Conservation (phyloP, 1,140 invertebrate species). For the Phymastichus coffea region DNA sequence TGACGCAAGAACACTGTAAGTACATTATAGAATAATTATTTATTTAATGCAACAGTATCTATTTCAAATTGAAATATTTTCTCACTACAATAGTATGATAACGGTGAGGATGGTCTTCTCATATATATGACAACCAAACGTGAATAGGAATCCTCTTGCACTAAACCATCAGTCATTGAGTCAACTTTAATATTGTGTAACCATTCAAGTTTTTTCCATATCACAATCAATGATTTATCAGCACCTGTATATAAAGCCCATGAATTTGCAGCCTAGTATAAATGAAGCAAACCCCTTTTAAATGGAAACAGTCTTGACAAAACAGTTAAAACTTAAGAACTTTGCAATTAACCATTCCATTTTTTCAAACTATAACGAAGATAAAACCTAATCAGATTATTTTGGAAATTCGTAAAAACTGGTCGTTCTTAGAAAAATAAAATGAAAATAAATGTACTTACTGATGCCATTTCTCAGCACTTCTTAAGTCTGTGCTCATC, state of each 20-base stretch:
- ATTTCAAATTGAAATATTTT: too few species aligned
- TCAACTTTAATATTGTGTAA: too few species aligned
- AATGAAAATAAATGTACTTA: too few species aligned
- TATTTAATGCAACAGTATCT: too few species aligned
- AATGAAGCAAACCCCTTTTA: conserved; percentile 93
- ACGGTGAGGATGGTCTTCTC: conserved; percentile 96
- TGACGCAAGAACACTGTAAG: conserved; percentile 33
- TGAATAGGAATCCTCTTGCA: conserved; percentile 90
- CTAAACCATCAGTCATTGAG: conserved; percentile 85
- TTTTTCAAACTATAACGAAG: too few species aligned
- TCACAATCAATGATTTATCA: conserved; percentile 72
- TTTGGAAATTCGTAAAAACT: too few species aligned
- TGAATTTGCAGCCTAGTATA: conserved; percentile 99
- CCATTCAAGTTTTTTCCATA: conserved; percentile 54
- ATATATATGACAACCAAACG: conserved; percentile 99
- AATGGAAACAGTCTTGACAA: conserved; percentile 92
- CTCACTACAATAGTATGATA: conserved; percentile 86
- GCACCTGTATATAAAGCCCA: conserved; percentile 93
- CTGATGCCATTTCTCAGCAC: too few species aligned
- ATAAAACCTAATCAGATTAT: too few species aligned
- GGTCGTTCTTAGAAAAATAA: too few species aligned
- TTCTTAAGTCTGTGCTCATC: too few species aligned
- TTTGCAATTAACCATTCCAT: too few species aligned
- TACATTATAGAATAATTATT: conserved; percentile 19
- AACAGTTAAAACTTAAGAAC: too few species aligned